Percentiles rank a stretch among this genome's conserved stretches.
phyloP scores from a whole-genome alignment of 2,888 invertebrate species.

The Proisotoma minuta region DNA sequence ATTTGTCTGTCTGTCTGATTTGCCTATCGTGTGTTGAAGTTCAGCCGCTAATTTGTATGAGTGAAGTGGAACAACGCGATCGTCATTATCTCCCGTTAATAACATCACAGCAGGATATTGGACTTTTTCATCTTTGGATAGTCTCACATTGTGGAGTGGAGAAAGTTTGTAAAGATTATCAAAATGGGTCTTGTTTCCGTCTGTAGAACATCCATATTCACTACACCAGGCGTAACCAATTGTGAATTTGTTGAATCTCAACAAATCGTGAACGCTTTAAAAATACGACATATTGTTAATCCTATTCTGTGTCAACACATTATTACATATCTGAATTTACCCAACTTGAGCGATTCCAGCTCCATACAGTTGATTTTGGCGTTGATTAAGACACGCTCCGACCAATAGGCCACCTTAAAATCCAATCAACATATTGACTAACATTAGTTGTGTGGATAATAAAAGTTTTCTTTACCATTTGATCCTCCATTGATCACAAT shows the following conservation, averaged over 20 bases:
- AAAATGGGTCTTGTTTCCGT: slow-evolving; percentile 69
- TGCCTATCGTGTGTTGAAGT: slow-evolving; percentile 70
- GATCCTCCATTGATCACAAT: slow-evolving; percentile 63
- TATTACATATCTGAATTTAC: slow-evolving; percentile 60
- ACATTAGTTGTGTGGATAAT: too few species aligned
- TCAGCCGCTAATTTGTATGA: slow-evolving; percentile 90
- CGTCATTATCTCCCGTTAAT: slow-evolving; percentile 97
- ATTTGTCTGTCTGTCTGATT: slow-evolving; percentile 61
- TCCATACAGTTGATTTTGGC: slow-evolving; percentile 89
- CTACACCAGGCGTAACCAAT: slow-evolving; percentile 95
- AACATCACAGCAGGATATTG: slow-evolving; percentile 91
- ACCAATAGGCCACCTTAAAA: too few species aligned
- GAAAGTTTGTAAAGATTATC: slow-evolving; percentile 79
- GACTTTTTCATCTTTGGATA: slow-evolving; percentile 55
- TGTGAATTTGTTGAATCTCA: slow-evolving; percentile 95
- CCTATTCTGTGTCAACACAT: too few species aligned
- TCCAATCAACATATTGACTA: too few species aligned
- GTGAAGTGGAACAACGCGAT: slow-evolving; percentile 94
- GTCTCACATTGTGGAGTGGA: slow-evolving; percentile 83
- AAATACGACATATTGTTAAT: too few species aligned
- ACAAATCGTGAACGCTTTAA: slow-evolving; percentile 88
- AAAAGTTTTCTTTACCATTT: slow-evolving; percentile 84
- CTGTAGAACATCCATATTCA: slow-evolving; percentile 90
- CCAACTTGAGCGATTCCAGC: slow-evolving; percentile 91
- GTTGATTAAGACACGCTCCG: slow-evolving; percentile 91